A percentile compares a stretch with the other conserved stretches of the same genome.
Conservation (phyloP, 2,113 vertebrate species). For the Cyprinus carpio region DNA sequence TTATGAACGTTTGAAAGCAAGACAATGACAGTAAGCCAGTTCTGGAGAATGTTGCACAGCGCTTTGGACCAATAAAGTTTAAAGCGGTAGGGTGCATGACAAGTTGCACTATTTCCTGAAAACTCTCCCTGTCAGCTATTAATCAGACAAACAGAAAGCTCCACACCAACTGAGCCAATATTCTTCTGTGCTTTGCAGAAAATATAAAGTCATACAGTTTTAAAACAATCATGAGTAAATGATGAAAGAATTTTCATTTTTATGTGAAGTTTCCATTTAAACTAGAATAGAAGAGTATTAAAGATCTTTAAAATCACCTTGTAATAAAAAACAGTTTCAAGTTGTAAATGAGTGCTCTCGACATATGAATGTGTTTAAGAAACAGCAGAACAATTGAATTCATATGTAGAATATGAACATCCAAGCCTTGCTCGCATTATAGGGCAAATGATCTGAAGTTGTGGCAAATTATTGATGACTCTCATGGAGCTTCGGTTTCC, state of each 20-base stretch:
- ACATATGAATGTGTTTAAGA: neutral
- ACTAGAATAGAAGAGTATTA: too few relatives aligned
- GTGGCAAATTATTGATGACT: conserved; percentile 60
- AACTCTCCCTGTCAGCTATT: neutral
- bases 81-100: neutral
- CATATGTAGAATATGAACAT: neutral
- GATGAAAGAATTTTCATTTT: too few relatives aligned
- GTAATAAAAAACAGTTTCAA: too few relatives aligned
- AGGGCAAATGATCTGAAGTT: conserved; percentile 41
- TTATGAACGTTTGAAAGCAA: neutral
- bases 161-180: neutral
- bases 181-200: too few relatives aligned
- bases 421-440: conserved; percentile 13
- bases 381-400: neutral
- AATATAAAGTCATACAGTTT: too few relatives aligned
- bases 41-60: neutral
- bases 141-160: neutral
- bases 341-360: neutral
- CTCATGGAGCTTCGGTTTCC: conserved; percentile 59
- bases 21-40: neutral
- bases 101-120: neutral
- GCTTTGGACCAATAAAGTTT: neutral
- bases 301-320: too few relatives aligned
- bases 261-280: too few relatives aligned
- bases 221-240: too few relatives aligned